A percentile compares a stretch with the other conserved stretches of the same genome.
These are phyloP conservation scores for Trichopoda pennipes DNA, from an alignment of 2,888 invertebrate species.

Conservation along the genomic window DNA sequence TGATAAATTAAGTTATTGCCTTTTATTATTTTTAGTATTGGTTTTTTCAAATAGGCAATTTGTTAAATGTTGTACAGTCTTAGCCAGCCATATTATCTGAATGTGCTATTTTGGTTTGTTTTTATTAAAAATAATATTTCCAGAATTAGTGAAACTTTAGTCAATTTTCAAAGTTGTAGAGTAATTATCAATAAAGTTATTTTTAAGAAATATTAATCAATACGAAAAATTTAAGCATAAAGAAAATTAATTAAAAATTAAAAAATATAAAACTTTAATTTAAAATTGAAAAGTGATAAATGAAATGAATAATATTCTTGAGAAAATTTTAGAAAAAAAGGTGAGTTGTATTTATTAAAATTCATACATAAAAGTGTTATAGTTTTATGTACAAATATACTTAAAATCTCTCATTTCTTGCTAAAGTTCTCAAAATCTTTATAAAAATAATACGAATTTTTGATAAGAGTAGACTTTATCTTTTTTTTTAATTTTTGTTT, in stretches of 20 bases:
- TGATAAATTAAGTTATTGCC: too few species aligned
- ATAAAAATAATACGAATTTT: too few species aligned
- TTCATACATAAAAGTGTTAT: neutral
- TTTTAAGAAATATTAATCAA: neutral
- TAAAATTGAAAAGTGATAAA: neutral
- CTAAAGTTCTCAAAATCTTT: too few species aligned
- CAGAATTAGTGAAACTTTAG: too few species aligned
- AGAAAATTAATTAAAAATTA: neutral
- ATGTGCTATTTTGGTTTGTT: too few species aligned
- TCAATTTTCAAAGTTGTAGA: too few species aligned
- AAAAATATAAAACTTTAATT: neutral
- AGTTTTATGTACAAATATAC: neutral
- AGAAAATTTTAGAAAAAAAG: conserved; percentile 69
- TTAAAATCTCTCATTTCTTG: too few species aligned
- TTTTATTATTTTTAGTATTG: neutral
- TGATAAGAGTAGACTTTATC: too few species aligned
- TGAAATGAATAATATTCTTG: conserved; percentile 69
- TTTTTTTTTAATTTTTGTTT: neutral
- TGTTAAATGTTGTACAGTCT: neutral
- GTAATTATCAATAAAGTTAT: too few species aligned
- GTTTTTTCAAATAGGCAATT: neutral
- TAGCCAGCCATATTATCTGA: too few species aligned
- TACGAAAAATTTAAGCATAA: neutral
- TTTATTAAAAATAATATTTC: too few species aligned
- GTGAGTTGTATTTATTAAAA: conserved; percentile 70